Evolutionary conservation across 2,888 invertebrate species (phyloP).

Genomic region (Pristionchus maxplancki): DNA sequence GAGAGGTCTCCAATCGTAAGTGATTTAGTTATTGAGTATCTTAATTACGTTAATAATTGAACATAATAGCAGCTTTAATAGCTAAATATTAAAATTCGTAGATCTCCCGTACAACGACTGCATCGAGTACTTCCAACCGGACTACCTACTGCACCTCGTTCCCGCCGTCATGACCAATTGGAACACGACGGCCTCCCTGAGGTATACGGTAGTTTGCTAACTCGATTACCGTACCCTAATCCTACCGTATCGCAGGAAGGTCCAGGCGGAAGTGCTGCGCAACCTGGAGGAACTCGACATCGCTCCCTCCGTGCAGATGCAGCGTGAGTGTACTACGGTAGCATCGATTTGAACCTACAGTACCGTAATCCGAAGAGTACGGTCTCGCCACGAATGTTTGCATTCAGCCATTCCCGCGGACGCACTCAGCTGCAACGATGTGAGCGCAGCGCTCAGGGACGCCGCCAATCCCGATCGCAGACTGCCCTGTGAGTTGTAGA

Average conservation of each 20-base stretch:
- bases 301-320: slow-evolving; percentile 76
- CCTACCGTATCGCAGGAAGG: neutral
- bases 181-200: slow-evolving; percentile 62
- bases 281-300: slow-evolving; percentile 69
- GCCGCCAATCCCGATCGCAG: slow-evolving; percentile 70
- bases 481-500: slow-evolving; percentile 59
- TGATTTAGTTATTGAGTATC: neutral
- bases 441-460: slow-evolving; percentile 58
- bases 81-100: neutral
- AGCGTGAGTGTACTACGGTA: slow-evolving; percentile 56
- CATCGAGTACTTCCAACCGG: slow-evolving; percentile 74
- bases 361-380: neutral
- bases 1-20: slow-evolving; percentile 69
- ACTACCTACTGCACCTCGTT: slow-evolving; percentile 74
- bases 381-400: neutral
- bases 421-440: slow-evolving; percentile 64
- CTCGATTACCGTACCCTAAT: too few relatives aligned
- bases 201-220: slow-evolving; percentile 9
- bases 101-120: slow-evolving; percentile 76
- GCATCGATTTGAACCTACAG: too few relatives aligned
- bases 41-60: slow-evolving; percentile 63
- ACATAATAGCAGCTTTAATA: neutral
- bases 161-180: slow-evolving; percentile 69
- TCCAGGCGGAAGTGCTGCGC: slow-evolving; percentile 60
- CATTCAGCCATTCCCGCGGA: slow-evolving; percentile 69